These are phyloP conservation scores for Chironomus striatipennis DNA, from an alignment of 1,140 invertebrate species.

Conservation along the genomic window DNA sequence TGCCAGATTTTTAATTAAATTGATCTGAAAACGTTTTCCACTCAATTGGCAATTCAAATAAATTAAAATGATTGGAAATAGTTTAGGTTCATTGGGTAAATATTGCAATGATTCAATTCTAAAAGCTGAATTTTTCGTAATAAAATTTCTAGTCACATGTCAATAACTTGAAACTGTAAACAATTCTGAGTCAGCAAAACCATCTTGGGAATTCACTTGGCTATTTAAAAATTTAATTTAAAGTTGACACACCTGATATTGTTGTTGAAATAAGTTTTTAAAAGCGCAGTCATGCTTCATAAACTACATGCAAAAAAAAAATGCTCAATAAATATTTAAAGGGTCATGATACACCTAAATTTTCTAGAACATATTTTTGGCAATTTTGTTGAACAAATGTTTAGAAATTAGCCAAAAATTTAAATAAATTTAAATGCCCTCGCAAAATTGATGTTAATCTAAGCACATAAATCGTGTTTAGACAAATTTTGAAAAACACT, in stretches of 20 bases:
- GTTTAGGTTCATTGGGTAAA: no score
- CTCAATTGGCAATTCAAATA: no score
- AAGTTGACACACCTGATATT: background rate
- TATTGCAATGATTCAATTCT: no score
- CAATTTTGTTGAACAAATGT: background rate
- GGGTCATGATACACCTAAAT: background rate
- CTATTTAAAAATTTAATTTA: slow-evolving; percentile 2
- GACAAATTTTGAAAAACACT: background rate
- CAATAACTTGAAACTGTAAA: background rate
- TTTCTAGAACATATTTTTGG: background rate
- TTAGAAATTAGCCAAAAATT: background rate
- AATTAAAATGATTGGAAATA: no score
- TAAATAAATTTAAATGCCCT: no score
- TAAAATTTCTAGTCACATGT: background rate
- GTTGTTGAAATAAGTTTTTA: slow-evolving; percentile 1
- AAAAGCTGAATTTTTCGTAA: no score
- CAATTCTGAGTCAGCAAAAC: background rate
- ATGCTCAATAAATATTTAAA: background rate
- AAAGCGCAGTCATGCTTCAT: slow-evolving; percentile 1
- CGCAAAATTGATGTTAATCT: no score
- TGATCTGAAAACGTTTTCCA: background rate
- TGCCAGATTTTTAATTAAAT: background rate
- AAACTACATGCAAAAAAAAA: slow-evolving; percentile 3
- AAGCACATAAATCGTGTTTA: no score
- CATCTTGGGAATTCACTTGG: background rate